Percentiles rank a stretch among this genome's conserved stretches.
Evolutionary conservation across 1,140 invertebrate species (phyloP).

Genomic region (Nasonia longicornis): DNA sequence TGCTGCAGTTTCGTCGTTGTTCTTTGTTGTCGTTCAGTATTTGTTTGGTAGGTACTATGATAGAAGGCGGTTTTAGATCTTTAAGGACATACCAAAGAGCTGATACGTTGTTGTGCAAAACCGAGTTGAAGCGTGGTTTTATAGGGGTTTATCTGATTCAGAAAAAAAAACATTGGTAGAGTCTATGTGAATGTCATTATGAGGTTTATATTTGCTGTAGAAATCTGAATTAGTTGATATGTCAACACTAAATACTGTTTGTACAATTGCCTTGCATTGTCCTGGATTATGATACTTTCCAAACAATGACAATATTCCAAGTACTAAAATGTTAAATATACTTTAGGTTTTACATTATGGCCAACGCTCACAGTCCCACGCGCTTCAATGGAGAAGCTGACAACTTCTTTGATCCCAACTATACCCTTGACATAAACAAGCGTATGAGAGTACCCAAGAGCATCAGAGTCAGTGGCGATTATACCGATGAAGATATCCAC

Average conservation of each 20-base stretch:
- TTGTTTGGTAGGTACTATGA: background rate
- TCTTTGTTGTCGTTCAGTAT: background rate
- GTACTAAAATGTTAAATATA: constrained; percentile 57
- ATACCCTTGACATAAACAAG: constrained; percentile 79
- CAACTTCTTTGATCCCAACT: constrained; percentile 78
- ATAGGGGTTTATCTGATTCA: too few species aligned
- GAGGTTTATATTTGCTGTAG: background rate
- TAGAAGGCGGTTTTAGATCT: too few species aligned
- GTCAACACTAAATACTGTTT: background rate
- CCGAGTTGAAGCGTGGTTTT: too few species aligned
- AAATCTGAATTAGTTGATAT: background rate
- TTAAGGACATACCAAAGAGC: too few species aligned
- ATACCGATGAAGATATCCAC: constrained; percentile 73
- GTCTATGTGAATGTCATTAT: too few species aligned
- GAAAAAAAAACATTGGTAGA: too few species aligned
- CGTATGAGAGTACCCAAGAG: constrained; percentile 85
- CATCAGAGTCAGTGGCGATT: constrained; percentile 79
- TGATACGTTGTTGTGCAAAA: too few species aligned
- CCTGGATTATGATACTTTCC: too few species aligned
- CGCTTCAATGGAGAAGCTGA: constrained; percentile 74
- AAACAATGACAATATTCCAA: background rate
- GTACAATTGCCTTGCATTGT: too few species aligned
- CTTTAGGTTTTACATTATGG: constrained; percentile 29
- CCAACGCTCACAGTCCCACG: constrained; percentile 70
- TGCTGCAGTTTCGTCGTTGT: background rate